phyloP scores from a whole-genome alignment of 2,113 vertebrate genomes.

The Scartelaos histophorus region DNA sequence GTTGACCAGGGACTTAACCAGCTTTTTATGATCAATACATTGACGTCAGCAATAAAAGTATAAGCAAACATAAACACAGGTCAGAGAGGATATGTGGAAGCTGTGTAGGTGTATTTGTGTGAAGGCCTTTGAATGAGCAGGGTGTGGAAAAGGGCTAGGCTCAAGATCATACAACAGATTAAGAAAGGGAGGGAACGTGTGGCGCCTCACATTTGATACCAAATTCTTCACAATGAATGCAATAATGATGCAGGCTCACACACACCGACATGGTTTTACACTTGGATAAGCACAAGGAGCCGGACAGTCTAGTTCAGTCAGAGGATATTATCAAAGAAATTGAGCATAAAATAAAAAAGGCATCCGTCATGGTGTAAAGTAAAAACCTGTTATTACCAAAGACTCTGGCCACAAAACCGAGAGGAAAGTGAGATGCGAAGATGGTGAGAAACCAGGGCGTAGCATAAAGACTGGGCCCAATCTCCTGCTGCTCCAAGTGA shows the following conservation, averaged over 20 bases:
- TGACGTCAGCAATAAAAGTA: conserved; percentile 47
- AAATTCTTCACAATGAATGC: conserved; percentile 19
- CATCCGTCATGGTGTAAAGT: neutral
- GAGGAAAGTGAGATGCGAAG: conserved; percentile 94
- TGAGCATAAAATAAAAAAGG: conserved; percentile 19
- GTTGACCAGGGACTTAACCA: conserved; percentile 26
- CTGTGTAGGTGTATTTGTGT: conserved; percentile 28
- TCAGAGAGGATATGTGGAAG: conserved; percentile 20
- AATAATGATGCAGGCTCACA: conserved; percentile 19
- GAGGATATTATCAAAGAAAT: conserved; percentile 38
- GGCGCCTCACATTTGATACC: conserved; percentile 38
- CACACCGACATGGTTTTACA: conserved; percentile 16
- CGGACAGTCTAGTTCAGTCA: conserved; percentile 54
- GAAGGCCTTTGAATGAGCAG: conserved; percentile 44
- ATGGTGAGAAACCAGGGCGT: conserved; percentile 96
- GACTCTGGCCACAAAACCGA: conserved; percentile 95
- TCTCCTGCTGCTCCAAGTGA: conserved; percentile 95
- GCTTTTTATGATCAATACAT: conserved; percentile 20
- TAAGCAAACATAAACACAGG: conserved; percentile 51
- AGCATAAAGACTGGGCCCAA: conserved; percentile 95
- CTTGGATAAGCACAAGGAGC: conserved; percentile 54
- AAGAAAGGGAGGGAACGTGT: conserved; percentile 50
- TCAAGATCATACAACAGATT: conserved; percentile 58
- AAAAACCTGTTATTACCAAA: conserved; percentile 77
- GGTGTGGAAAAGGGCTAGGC: conserved; percentile 50